Evolutionary conservation across 2,113 vertebrate genomes (phyloP), one percentile per base, ranked within the genome.

Genomic region (Aspidoscelis tigris): DNA sequence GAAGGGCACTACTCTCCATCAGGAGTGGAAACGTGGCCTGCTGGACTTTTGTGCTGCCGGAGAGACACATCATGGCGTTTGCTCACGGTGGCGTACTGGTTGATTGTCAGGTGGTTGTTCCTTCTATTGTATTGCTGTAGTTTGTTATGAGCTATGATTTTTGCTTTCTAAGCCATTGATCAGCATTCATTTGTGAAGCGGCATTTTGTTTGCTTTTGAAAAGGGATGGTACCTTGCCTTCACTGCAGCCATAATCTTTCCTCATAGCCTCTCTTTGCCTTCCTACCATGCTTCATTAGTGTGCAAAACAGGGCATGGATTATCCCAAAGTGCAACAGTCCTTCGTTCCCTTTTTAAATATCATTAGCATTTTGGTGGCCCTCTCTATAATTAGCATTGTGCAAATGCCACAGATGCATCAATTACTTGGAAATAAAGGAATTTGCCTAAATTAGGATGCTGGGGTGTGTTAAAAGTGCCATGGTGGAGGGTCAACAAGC

Each of bases 261-360:
- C 89, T 84, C 84, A 0, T 1, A 14, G 14, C 81, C 85, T 24
- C 74, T 26, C 82, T 88, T 50, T 21, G 80, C 86, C 55, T 91
- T 69, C 83, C 88, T 87, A 84, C 90, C 88, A 88, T 58, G 87
- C 86, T 85, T 72, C 85, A 82, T 91, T 91, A 93, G 85, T 88
- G 78, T 80, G 76, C 47, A n/a, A 85, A 89, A 90, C 82, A 84
- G 71, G 69, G 76, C 88, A 89, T 83, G 85, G 93, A 87, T 91
- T 91, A 88, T 75, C 85, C 85, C 84, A 80, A 89, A 85, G 77
- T 89, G 87, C 87, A 91, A 78, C 84, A 81, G 69, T 87, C 90
- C 84, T 93, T 92, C 88, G 88, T 71, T 85, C 84, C 87, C 88
- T 39, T 22, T 78, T 22, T 90, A 83, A 77, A 84, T 87, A 83